phyloP scores from a whole-genome alignment of 2,888 invertebrate species.

The Amorpha juglandis region DNA sequence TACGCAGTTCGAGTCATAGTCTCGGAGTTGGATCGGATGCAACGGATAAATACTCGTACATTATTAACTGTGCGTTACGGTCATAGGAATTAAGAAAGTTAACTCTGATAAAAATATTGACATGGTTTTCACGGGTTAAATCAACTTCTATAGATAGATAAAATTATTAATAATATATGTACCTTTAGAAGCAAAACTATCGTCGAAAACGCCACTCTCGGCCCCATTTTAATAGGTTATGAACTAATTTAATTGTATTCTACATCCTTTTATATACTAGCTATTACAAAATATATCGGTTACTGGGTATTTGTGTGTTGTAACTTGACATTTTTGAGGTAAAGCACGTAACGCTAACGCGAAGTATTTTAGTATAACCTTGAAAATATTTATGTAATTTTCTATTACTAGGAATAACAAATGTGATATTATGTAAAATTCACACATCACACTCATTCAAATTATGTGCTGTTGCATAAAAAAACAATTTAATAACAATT shows the following conservation, averaged over 20 bases:
- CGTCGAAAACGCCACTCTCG: conserved; percentile 43
- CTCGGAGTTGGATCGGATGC: no score
- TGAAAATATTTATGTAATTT: neutral
- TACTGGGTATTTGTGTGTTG: conserved; percentile 52
- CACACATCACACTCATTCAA: neutral
- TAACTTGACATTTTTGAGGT: conserved; percentile 43
- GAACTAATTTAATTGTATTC: conserved; percentile 44
- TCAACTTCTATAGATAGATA: neutral
- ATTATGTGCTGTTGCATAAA: conserved; percentile 8
- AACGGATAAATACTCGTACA: no score
- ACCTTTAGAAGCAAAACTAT: conserved; percentile 47
- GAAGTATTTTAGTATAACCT: neutral
- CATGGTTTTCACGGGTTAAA: no score
- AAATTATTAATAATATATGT: conserved; percentile 29
- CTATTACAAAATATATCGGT: conserved; percentile 65
- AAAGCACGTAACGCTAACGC: conserved; percentile 55
- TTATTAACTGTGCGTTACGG: no score
- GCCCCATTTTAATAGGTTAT: conserved; percentile 59
- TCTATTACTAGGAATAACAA: neutral
- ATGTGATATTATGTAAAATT: neutral
- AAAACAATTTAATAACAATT: neutral
- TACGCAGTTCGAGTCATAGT: no score
- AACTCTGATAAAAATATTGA: no score
- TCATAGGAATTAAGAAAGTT: no score
- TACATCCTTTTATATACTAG: conserved; percentile 62